These are phyloP conservation scores for Archegozetes longisetosus DNA, from an alignment of 1,140 invertebrate genomes.

Conservation along the genomic window DNA sequence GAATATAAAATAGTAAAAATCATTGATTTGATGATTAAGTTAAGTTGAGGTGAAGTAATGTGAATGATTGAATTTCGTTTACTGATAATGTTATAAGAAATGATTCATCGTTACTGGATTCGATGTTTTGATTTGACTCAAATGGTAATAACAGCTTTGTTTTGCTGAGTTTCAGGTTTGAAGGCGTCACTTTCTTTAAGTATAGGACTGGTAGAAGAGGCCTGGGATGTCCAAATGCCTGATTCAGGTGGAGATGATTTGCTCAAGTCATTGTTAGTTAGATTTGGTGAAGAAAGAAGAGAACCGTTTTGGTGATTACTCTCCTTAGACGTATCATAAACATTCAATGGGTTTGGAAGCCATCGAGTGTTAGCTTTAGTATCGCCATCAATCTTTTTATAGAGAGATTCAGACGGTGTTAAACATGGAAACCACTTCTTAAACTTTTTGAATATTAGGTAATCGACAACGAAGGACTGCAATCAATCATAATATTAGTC, in stretches of 20 bases:
- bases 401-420: not conserved
- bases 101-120: no score
- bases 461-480: constrained; percentile 15
- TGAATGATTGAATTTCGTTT: no score
- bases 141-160: no score
- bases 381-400: constrained; percentile 11
- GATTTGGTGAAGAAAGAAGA: not conserved
- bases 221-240: not conserved
- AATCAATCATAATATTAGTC: not conserved
- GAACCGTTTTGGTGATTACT: not conserved
- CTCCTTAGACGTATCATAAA: not conserved
- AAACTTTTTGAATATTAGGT: constrained; percentile 12
- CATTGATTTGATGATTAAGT: no score
- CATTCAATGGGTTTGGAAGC: constrained; percentile 8
- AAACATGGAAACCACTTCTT: constrained; percentile 4
- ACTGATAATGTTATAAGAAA: no score
- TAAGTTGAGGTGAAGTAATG: no score
- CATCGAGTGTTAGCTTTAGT: constrained; percentile 9
- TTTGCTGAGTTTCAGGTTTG: no score
- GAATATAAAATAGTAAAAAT: no score
- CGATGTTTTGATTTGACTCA: no score
- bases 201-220: not conserved
- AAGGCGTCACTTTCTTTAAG: not conserved
- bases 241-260: not conserved
- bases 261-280: not conserved